Conservation (phyloP, 2,797 vertebrate species). For the Sebastes oblongus region DNA sequence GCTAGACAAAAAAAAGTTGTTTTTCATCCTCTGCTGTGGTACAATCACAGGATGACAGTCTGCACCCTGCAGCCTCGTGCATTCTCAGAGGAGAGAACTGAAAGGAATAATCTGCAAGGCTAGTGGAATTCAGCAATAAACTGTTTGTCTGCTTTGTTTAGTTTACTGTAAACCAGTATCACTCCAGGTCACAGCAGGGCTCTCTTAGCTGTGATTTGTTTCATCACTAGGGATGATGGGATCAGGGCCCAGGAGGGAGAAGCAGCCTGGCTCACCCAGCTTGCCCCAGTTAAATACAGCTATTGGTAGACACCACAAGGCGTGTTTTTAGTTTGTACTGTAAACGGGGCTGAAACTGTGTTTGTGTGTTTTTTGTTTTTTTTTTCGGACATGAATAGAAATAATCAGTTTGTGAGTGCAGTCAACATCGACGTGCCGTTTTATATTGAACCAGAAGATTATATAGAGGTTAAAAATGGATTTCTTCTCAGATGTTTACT, state of each 20-base stretch:
- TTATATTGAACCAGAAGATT: not conserved
- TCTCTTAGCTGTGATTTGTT: not conserved
- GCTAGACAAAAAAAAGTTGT: not conserved
- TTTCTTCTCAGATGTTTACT: not conserved
- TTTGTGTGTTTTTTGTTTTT: not conserved
- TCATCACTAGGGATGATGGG: not conserved
- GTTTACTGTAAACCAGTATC: not conserved
- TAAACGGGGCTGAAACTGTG: not conserved
- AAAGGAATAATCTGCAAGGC: not conserved
- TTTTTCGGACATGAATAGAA: not conserved
- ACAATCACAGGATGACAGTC: not conserved
- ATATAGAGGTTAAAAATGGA: not conserved
- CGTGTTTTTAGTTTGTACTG: not conserved
- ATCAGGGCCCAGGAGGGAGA: not conserved
- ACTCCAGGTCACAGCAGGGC: not conserved
- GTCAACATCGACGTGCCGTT: not conserved
- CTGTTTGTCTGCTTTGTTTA: constrained; percentile 5
- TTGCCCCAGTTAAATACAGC: not conserved
- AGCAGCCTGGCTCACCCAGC: not conserved
- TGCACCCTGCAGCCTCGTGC: not conserved
- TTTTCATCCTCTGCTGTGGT: constrained; percentile 1
- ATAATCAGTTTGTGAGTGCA: not conserved
- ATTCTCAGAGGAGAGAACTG: not conserved
- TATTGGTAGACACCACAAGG: not conserved
- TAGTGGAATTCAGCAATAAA: not conserved